Evolutionary conservation across 2,113 vertebrate genomes (phyloP), one percentile per base, ranked within the genome.

Genomic region (Ammodytes dubius): DNA sequence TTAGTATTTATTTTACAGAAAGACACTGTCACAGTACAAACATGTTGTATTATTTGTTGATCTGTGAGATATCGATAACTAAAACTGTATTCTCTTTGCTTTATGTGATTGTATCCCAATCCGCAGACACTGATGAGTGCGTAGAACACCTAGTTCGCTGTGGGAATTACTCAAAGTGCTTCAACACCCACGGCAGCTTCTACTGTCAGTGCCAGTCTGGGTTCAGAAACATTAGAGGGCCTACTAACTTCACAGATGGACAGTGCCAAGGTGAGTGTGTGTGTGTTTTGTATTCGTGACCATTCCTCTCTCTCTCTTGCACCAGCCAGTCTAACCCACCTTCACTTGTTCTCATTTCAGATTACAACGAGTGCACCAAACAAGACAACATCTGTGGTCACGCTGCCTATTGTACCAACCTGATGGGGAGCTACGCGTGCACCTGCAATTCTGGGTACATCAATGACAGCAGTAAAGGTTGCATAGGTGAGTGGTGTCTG

Each of bases 401-500:
- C 0, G 2, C 1, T 5, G 79, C 77, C 7, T 9, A 4, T 2
- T 95, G 94, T 69, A 0, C 0, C 0, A 95, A 95, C 88, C 46
- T n/a, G 19, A 70, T 81, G 5, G 93, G 93, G 42, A 70, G 12
- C 66, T 94, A 79, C 82, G 7, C 0, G 0, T 95, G 93, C 79
- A 64, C 0, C 40, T 95, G 95, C 61, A 39, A 11, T 0, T 2
- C 0, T 7, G 94, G 94, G 3, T 95, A 91, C 50, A 13, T 4
- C 3, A 70, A 17, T 0, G 0, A 0, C 35, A 27, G 0, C 61
- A 73, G 0, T 2, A 5, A 0, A 13, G 0, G 0, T 1, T 95
- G 94, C 60, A n/a, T 0, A 87, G 93, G 94, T 94, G 81, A 92
- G 85, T 35, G 2, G 0, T 8, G 17, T 6, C 17, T 75, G 27